phyloP scores from a whole-genome alignment of 2,888 invertebrate genomes.

The Junonia oenone region DNA sequence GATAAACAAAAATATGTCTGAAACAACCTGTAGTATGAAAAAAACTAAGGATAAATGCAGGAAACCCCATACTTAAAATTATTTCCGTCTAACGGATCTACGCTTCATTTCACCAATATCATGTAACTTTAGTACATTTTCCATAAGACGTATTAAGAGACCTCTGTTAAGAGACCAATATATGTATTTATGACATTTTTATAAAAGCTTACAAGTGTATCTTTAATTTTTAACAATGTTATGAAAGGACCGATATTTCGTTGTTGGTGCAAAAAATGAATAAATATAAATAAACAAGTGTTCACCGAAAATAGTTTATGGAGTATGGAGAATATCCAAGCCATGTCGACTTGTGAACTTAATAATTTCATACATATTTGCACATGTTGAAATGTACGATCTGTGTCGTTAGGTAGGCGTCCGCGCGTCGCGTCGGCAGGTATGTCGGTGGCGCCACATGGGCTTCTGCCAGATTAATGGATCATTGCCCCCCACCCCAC shows the following conservation, averaged over 20 bases:
- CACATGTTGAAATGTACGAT: constrained; percentile 59
- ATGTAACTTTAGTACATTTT: too few species aligned
- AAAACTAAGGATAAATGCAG: too few species aligned
- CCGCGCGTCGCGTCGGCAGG: constrained; percentile 74
- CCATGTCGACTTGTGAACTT: constrained; percentile 21
- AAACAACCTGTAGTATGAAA: too few species aligned
- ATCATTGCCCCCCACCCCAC: constrained; percentile 84
- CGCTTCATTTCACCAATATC: constrained; percentile 32
- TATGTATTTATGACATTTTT: too few species aligned
- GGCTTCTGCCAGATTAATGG: constrained; percentile 91
- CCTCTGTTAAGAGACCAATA: too few species aligned
- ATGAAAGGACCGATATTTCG: too few species aligned
- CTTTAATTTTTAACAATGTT: neutral
- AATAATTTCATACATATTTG: constrained; percentile 36
- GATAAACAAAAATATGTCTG: too few species aligned
- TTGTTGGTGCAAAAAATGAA: too few species aligned
- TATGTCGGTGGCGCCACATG: constrained; percentile 85
- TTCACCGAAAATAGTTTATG: neutral
- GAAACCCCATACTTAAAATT: constrained; percentile 58
- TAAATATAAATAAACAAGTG: neutral
- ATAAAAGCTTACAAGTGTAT: neutral
- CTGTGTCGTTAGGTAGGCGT: constrained; percentile 74
- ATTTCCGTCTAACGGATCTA: constrained; percentile 51
- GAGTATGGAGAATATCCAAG: neutral
- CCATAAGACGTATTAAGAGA: too few species aligned